Conservation (phyloP, 2,113 vertebrate species). For the Todiramphus chloris region DNA sequence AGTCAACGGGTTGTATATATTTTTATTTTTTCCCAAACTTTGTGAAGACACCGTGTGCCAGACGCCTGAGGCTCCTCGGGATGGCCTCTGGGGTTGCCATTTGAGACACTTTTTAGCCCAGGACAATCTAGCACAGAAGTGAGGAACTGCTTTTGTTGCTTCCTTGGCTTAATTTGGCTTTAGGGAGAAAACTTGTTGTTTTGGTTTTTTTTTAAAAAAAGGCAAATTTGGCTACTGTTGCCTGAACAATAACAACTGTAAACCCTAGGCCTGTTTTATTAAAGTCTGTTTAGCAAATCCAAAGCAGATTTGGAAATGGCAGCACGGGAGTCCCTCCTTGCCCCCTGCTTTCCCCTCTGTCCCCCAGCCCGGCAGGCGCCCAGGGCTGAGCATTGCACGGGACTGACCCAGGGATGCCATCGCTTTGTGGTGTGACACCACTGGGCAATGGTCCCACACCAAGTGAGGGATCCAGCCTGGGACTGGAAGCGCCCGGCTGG, state of each 20-base stretch:
- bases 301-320: background rate
- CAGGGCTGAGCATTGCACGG: accelerated
- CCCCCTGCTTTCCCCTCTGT: background rate
- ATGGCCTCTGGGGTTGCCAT: background rate
- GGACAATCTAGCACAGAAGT: background rate
- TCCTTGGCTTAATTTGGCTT: background rate
- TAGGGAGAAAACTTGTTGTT: background rate
- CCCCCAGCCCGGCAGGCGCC: background rate
- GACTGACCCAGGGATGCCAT: accelerated
- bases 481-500: accelerated
- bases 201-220: background rate
- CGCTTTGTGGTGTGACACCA: accelerated
- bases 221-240: background rate
- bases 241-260: background rate
- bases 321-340: background rate
- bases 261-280: background rate
- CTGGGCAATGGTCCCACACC: background rate
- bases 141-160: background rate
- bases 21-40: background rate
- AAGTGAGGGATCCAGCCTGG: background rate
- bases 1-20: background rate
- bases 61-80: background rate
- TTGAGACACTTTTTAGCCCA: background rate
- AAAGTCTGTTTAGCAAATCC: background rate
- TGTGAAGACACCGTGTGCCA: background rate